Percentiles rank a stretch among this genome's conserved stretches.
Evolutionary conservation across 1,140 invertebrate genomes (phyloP).

Genomic region (Lerema accius): DNA sequence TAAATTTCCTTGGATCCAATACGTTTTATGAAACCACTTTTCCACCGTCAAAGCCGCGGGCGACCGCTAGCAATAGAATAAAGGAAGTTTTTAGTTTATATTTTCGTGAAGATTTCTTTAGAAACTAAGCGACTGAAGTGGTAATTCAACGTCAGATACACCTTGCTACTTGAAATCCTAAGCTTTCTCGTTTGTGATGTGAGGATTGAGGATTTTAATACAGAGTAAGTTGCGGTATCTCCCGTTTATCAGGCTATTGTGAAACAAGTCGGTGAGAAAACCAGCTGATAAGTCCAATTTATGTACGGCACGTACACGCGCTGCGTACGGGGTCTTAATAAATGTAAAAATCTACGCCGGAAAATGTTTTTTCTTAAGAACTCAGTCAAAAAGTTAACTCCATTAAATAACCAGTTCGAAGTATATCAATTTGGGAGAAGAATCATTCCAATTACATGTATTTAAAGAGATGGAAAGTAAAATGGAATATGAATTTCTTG

Average conservation of each 20-base stretch:
- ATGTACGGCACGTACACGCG: conserved; percentile 45
- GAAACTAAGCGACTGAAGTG: no score
- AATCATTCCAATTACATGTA: neutral
- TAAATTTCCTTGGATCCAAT: no score
- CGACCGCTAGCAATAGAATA: no score
- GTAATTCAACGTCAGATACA: no score
- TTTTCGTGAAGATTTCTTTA: no score
- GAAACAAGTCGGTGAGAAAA: conserved; percentile 21
- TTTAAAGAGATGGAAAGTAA: neutral
- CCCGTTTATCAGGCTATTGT: conserved; percentile 10
- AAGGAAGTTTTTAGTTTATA: no score
- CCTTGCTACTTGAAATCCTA: neutral
- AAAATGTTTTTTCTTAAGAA: conserved; percentile 22
- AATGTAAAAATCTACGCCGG: conserved; percentile 28
- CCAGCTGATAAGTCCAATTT: conserved; percentile 55
- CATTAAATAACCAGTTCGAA: neutral
- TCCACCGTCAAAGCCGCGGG: no score
- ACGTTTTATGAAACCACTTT: no score
- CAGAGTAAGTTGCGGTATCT: neutral
- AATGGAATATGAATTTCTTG: no score
- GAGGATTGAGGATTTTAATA: neutral
- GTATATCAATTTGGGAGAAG: neutral
- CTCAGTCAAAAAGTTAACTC: conserved; percentile 12
- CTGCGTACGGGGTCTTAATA: conserved; percentile 25
- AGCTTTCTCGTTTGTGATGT: neutral